Evolutionary conservation across 92 coral and sea anemone species (phyloP), one percentile per base, ranked within the genome.

Genomic region (Bergia puertoricense): DNA sequence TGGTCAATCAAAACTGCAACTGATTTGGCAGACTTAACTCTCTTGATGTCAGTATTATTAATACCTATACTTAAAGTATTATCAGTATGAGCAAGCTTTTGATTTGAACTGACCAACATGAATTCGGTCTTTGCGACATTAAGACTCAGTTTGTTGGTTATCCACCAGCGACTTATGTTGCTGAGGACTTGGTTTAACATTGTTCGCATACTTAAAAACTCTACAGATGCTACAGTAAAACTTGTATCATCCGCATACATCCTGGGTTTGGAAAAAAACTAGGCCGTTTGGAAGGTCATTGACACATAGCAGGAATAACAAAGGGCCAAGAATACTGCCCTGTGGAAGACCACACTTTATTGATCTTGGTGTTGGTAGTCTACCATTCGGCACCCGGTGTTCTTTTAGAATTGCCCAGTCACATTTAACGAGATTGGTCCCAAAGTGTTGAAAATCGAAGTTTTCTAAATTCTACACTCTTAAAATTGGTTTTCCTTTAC

Each of bases 291-390:
- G 88, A 9, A 90, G 76, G 51, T 90, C 92, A 86, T 79, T 86
- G 23, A 90, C 76, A 73, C 79, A 90, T 10, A 81, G 76, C 2
- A 87, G 45, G 67, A 90, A 90, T 39, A 81, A 81, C 76, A 86
- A 76, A 10, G 92, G 90, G 56, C 92, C 90, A 20, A 90, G 44
- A 40, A 79, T 74, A 36, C 73, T 86, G 39, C 90, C 90, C 20
- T 90, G 92, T 40, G 90, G 90, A 23, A 90, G 80, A 20, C 92
- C 92, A 90, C 72, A 67, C 1, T 88, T 65, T 10, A 90, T 71
- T 90, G 45, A 38, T 37, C 89, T 80, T 30, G 83, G 81, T n/a
- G 76, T 73, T 67, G 90, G 76, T 74, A 69, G 56, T 20, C 79
- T 48, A 37, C 76, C 10, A 51, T 51, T 51, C 14, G 14, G 57